These are phyloP conservation scores for Tachystola acroxantha DNA, from an alignment of 2,888 invertebrate species.

Conservation along the genomic window DNA sequence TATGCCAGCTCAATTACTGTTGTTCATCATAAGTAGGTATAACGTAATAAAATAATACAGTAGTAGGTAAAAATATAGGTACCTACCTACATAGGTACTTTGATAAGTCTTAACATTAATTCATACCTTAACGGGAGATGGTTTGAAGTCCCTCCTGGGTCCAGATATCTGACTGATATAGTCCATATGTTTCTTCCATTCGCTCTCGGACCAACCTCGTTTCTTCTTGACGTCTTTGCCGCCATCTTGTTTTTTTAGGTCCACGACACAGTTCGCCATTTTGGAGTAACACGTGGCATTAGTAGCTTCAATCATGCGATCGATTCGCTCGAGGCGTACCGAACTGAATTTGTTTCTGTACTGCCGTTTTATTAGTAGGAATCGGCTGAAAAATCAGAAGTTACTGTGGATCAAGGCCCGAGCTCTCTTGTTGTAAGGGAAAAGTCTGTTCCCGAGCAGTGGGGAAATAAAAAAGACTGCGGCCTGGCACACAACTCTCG, in stretches of 20 bases:
- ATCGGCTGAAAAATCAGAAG: conserved; percentile 35
- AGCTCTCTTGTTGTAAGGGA: too few species aligned
- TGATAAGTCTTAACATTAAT: too few species aligned
- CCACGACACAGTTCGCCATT: conserved; percentile 52
- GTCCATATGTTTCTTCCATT: conserved; percentile 71
- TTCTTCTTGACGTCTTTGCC: conserved; percentile 50
- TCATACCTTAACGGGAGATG: conserved; percentile 41
- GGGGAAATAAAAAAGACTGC: too few species aligned
- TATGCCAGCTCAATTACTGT: too few species aligned
- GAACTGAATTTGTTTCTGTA: conserved; percentile 46
- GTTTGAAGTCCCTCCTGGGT: conserved; percentile 40
- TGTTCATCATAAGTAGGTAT: too few species aligned
- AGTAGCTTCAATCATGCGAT: conserved; percentile 54
- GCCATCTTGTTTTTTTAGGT: conserved; percentile 46
- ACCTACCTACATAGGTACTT: too few species aligned
- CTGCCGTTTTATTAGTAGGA: conserved; percentile 42
- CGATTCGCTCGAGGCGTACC: conserved; percentile 48
- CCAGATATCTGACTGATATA: conserved; percentile 53
- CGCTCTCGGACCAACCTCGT: conserved; percentile 52
- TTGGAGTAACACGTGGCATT: conserved; percentile 58
- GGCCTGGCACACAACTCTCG: too few species aligned
- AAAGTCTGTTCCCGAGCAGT: too few species aligned
- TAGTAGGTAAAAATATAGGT: too few species aligned
- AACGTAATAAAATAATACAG: too few species aligned
- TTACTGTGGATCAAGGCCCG: too few species aligned